phyloP scores from a whole-genome alignment of 1,140 invertebrate species.

The Mizuhopecten yessoensis region DNA sequence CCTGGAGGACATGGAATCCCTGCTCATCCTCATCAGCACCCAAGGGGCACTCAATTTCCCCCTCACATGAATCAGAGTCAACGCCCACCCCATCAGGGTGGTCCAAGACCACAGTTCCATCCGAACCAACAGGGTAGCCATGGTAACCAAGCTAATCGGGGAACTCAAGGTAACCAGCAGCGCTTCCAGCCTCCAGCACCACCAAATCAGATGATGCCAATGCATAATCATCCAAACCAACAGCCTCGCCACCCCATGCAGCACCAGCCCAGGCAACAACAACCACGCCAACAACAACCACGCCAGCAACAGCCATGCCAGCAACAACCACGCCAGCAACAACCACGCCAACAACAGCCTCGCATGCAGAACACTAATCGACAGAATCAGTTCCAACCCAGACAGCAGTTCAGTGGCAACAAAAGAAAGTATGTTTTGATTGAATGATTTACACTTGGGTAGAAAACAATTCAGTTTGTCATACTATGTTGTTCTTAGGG shows the following conservation, averaged over 20 bases:
- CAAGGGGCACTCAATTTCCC: background rate
- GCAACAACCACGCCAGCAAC: background rate
- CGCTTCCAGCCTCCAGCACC: background rate
- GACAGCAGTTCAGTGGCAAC: background rate
- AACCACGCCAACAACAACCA: background rate
- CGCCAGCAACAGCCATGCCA: background rate
- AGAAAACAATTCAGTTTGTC: no score
- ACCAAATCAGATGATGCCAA: background rate
- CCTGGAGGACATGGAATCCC: background rate
- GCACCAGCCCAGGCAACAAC: background rate
- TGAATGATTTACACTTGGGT: no score
- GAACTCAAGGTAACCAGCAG: constrained; percentile 22
- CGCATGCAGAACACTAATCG: background rate
- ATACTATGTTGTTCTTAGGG: no score
- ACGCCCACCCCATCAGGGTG: background rate
- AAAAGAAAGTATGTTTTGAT: background rate
- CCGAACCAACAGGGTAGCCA: background rate
- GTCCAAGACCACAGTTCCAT: background rate
- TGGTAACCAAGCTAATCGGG: background rate
- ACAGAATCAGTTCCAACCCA: constrained; percentile 1
- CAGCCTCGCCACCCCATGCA: background rate
- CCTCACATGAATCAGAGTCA: constrained; percentile 23
- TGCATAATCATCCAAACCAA: background rate
- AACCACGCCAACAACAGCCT: background rate
- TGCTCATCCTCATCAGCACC: background rate